phyloP scores from a whole-genome alignment of 2,797 vertebrate genomes.

The Tokudaia tokunoshimensis region DNA sequence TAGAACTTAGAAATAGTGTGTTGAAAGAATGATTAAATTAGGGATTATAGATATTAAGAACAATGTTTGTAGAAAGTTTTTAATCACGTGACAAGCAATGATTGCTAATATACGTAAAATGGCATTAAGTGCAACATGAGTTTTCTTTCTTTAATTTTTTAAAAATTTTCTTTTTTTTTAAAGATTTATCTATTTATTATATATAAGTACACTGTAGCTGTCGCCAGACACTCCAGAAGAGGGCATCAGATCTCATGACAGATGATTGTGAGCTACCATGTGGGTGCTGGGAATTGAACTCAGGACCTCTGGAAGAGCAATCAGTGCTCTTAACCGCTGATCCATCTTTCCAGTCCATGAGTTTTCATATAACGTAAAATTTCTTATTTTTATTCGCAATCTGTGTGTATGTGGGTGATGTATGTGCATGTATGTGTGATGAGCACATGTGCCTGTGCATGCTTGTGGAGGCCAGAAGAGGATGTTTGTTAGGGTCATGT shows the following conservation, averaged over 20 bases:
- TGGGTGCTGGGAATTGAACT: no score
- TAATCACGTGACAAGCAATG: not conserved
- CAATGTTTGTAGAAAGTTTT: not conserved
- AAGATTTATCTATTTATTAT: no score
- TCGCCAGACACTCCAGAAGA: no score
- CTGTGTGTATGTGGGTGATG: not conserved
- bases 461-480: not conserved
- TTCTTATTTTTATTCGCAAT: no score
- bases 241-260: no score
- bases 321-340: no score
- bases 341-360: not conserved
- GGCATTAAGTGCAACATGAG: not conserved
- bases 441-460: not conserved
- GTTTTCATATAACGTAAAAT: not conserved
- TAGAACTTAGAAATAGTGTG: not conserved
- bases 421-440: not conserved
- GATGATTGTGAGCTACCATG: no score
- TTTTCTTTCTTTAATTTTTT: not conserved
- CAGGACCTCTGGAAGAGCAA: no score
- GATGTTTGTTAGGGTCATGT: not conserved
- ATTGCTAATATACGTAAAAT: not conserved
- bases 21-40: not conserved
- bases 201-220: no score
- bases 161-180: no score
- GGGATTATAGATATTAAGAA: not conserved